Evolutionary conservation across 2,888 invertebrate genomes (phyloP).

Genomic region (Bursaphelenchus okinawaensis): DNA sequence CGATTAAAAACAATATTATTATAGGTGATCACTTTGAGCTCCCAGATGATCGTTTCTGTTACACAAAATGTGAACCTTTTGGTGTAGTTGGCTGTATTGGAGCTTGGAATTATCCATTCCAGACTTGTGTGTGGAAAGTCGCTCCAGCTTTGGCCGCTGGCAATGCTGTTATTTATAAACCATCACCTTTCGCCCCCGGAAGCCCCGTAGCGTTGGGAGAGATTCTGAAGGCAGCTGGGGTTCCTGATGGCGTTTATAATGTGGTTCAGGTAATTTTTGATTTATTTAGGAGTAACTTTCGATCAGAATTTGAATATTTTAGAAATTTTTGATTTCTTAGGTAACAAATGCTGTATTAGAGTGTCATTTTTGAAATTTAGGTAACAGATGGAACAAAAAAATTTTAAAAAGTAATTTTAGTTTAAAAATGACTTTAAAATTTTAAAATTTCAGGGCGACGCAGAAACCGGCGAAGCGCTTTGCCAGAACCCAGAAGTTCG

Average conservation of each 20-base stretch:
- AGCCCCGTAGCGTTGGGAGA: constrained; percentile 64
- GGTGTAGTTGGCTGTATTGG: constrained; percentile 54
- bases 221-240: constrained; percentile 62
- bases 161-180: constrained; percentile 65
- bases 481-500: constrained; percentile 60
- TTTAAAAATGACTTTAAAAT: too few species aligned
- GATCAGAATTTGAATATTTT: too few species aligned
- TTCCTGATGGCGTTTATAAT: constrained; percentile 63
- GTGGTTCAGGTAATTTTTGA: constrained; percentile 62
- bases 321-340: not conserved
- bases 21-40: constrained; percentile 45
- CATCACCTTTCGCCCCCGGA: constrained; percentile 63
- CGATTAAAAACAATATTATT: not conserved
- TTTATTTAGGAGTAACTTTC: too few species aligned
- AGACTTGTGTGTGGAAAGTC: constrained; percentile 49
- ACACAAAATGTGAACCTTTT: constrained; percentile 50
- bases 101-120: constrained; percentile 57
- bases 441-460: constrained; percentile 60
- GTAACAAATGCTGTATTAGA: too few species aligned
- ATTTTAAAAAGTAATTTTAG: too few species aligned
- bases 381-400: too few species aligned
- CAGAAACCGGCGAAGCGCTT: constrained; percentile 61
- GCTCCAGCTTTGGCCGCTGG: constrained; percentile 59
- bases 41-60: constrained; percentile 45
- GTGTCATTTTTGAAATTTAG: too few species aligned